Percentiles rank a stretch among this genome's conserved stretches.
These are phyloP conservation scores for Papilio polytes DNA, from an alignment of 1,140 invertebrate genomes.

Conservation along the genomic window DNA sequence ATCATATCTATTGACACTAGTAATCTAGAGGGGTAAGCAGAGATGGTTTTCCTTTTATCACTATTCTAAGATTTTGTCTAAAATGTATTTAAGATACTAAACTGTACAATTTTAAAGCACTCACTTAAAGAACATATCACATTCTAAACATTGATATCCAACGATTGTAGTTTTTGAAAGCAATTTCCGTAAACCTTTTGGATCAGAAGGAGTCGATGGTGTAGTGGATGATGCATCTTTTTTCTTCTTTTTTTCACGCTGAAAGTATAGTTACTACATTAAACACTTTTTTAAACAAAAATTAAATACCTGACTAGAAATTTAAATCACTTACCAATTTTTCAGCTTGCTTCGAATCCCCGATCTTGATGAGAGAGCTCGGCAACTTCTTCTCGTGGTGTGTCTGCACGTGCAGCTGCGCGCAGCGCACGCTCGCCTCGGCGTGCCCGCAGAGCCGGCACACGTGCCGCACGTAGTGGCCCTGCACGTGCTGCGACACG, in stretches of 20 bases:
- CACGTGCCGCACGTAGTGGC: conserved; percentile 49
- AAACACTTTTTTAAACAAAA: neutral
- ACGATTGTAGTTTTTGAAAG: conserved; percentile 73
- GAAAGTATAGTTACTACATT: conserved; percentile 19
- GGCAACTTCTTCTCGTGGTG: conserved; percentile 50
- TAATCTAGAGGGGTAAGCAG: too few species aligned
- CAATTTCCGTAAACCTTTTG: conserved; percentile 64
- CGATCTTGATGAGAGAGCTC: conserved; percentile 56
- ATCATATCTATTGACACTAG: neutral
- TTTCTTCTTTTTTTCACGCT: conserved; percentile 60
- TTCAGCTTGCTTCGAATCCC: conserved; percentile 39
- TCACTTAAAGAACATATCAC: conserved; percentile 79
- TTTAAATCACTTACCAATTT: conserved; percentile 40
- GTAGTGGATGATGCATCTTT: conserved; percentile 41
- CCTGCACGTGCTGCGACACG: too few species aligned
- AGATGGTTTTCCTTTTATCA: too few species aligned
- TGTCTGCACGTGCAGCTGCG: conserved; percentile 48
- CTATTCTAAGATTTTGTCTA: too few species aligned
- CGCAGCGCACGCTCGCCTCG: conserved; percentile 48
- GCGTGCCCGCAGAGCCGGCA: conserved; percentile 58
- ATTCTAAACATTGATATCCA: conserved; percentile 74
- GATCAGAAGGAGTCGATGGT: conserved; percentile 45
- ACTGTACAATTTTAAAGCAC: conserved; percentile 41
- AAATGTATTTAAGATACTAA: too few species aligned
- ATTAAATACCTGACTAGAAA: neutral